Evolutionary conservation across 2,888 invertebrate genomes (phyloP).

Genomic region (Auanema freiburgensis): DNA sequence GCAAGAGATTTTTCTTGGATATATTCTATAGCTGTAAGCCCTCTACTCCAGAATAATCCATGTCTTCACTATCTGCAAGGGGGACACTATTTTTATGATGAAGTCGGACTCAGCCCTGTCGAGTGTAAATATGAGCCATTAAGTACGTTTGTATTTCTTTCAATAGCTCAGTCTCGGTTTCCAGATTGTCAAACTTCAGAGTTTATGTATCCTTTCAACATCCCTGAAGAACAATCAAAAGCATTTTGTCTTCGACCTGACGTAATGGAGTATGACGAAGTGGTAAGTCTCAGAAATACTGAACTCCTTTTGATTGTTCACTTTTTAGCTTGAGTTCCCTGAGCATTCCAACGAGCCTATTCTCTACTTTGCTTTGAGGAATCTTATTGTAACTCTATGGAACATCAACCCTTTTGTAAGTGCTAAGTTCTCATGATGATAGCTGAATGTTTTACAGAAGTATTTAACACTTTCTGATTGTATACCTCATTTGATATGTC

Average conservation of each 20-base stretch:
- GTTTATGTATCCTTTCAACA: slow-evolving; percentile 51
- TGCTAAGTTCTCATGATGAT: background rate
- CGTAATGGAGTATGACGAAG: slow-evolving; percentile 63
- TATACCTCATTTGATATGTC: slow-evolving; percentile 43
- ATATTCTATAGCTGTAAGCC: slow-evolving; percentile 27
- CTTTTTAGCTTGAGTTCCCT: slow-evolving; percentile 62
- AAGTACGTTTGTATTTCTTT: slow-evolving; percentile 1
- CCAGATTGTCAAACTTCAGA: slow-evolving; percentile 16
- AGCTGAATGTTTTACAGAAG: slow-evolving; percentile 35
- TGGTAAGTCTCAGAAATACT: slow-evolving; percentile 32
- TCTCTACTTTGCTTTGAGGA: slow-evolving; percentile 66
- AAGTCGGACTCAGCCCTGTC: slow-evolving; percentile 48
- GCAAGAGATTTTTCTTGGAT: slow-evolving; percentile 18
- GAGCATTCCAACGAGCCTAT: slow-evolving; percentile 47
- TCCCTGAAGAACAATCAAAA: slow-evolving; percentile 43
- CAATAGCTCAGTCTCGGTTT: background rate
- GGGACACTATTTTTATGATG: slow-evolving; percentile 48
- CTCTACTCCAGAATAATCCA: slow-evolving; percentile 47
- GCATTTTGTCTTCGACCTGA: slow-evolving; percentile 64
- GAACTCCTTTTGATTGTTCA: background rate
- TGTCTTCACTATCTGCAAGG: slow-evolving; percentile 28
- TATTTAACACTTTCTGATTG: slow-evolving; percentile 36
- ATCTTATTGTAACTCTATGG: slow-evolving; percentile 67
- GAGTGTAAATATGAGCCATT: slow-evolving; percentile 15
- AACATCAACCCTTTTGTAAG: slow-evolving; percentile 65